These are phyloP conservation scores for Spermophilus dauricus DNA, from an alignment of 2,113 vertebrate species.

Conservation along the genomic window DNA sequence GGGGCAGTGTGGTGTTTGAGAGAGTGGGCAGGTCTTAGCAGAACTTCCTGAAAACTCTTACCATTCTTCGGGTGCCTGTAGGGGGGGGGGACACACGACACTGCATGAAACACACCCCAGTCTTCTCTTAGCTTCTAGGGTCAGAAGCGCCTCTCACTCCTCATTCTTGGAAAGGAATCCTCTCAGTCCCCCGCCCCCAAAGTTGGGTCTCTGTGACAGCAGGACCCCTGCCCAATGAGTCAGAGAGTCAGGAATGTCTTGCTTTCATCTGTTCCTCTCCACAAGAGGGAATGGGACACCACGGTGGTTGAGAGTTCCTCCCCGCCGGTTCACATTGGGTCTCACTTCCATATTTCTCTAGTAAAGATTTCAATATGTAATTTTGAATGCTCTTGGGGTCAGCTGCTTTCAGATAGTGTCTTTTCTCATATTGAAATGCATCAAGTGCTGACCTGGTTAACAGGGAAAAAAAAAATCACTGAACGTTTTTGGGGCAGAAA, in stretches of 20 bases:
- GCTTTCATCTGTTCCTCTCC: background rate
- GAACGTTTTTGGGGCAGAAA: constrained; percentile 25
- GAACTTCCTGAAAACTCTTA: background rate
- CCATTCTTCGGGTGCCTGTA: background rate
- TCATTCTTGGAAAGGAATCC: background rate
- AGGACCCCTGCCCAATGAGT: background rate
- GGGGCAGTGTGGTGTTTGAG: fast-evolving
- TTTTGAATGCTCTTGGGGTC: background rate
- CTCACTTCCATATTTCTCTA: constrained; percentile 25
- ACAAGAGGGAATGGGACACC: background rate
- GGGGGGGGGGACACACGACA: no score
- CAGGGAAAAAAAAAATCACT: background rate
- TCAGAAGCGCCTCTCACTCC: background rate
- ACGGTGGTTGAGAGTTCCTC: background rate
- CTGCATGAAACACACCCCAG: background rate
- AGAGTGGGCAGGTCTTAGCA: background rate
- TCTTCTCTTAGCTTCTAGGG: background rate
- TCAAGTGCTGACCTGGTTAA: constrained; percentile 22
- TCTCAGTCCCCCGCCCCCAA: background rate
- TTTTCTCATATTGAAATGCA: constrained; percentile 32
- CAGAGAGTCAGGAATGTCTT: background rate
- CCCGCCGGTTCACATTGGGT: background rate
- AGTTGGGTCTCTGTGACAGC: background rate
- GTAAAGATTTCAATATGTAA: constrained; percentile 43
- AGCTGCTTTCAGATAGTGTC: background rate